phyloP scores from a whole-genome alignment of 1,140 invertebrate species.

The Cylas formicarius region DNA sequence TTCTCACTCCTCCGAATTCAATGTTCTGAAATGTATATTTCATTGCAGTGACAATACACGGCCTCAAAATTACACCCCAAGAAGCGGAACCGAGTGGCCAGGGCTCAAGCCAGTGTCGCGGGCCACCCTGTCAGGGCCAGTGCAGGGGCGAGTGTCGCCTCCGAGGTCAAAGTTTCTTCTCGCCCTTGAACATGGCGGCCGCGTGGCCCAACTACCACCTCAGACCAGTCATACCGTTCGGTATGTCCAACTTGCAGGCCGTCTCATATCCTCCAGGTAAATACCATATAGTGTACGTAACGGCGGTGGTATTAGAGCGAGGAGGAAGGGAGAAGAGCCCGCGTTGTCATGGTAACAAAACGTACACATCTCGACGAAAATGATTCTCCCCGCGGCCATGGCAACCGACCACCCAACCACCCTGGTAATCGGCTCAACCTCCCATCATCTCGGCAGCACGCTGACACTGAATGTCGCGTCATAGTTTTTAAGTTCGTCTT shows the following conservation, averaged over 20 bases:
- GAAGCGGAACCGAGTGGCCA: constrained; percentile 3
- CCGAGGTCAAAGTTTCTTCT: constrained; percentile 2
- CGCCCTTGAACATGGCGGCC: constrained; percentile 11
- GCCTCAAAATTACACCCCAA: constrained; percentile 11
- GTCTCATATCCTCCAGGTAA: constrained; percentile 14
- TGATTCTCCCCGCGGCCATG: constrained; percentile 19
- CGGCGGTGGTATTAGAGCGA: too few species aligned
- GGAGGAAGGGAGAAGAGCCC: too few species aligned
- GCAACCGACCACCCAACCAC: constrained; percentile 26
- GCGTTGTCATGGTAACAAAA: constrained; percentile 16
- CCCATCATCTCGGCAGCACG: constrained; percentile 13
- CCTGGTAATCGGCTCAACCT: constrained; percentile 29
- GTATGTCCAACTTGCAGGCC: constrained; percentile 10
- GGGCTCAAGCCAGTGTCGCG: constrained; percentile 8
- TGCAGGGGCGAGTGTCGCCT: constrained; percentile 1
- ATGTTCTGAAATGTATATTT: background rate
- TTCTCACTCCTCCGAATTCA: too few species aligned
- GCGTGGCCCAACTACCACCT: constrained; percentile 14
- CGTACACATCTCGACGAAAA: constrained; percentile 18
- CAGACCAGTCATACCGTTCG: constrained; percentile 6
- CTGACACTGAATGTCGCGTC: constrained; percentile 19
- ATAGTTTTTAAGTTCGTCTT: constrained; percentile 17
- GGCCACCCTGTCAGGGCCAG: constrained; percentile 1
- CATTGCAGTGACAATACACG: constrained; percentile 6
- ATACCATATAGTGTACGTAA: too few species aligned